Conservation (phyloP, 2,888 invertebrate genomes). For the Julus scanicus region DNA sequence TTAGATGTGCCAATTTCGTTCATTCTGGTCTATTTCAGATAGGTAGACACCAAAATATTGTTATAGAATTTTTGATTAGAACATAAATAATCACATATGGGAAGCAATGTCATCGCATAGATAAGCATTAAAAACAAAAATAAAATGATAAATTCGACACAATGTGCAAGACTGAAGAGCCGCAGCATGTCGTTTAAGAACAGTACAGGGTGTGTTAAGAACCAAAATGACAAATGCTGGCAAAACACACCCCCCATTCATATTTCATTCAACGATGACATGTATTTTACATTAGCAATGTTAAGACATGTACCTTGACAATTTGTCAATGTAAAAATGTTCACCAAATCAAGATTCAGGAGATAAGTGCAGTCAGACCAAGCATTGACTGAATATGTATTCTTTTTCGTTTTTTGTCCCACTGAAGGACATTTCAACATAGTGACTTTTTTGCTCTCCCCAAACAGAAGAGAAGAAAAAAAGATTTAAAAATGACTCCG, state of each 20-base stretch:
- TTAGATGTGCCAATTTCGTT: too few species aligned
- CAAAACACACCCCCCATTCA: background rate
- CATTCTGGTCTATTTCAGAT: too few species aligned
- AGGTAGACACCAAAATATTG: too few species aligned
- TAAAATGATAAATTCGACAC: too few species aligned
- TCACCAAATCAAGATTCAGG: background rate
- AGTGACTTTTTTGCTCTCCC: background rate
- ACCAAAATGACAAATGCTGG: background rate
- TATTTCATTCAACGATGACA: background rate
- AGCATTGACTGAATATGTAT: background rate
- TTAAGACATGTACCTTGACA: background rate
- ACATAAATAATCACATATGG: too few species aligned
- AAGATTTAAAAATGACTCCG: conserved; percentile 10
- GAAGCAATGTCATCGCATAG: too few species aligned
- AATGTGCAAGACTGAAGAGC: too few species aligned
- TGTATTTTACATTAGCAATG: conserved; percentile 13
- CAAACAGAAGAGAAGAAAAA: background rate
- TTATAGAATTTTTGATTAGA: too few species aligned
- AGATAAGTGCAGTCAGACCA: background rate
- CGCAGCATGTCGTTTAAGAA: too few species aligned
- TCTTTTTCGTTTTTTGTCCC: background rate
- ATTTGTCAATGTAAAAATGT: conserved; percentile 4
- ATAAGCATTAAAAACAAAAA: too few species aligned
- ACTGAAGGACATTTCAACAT: background rate
- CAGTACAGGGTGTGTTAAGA: background rate